phyloP scores from a whole-genome alignment of 2,888 invertebrate genomes.

The Anarsia innoxiella region DNA sequence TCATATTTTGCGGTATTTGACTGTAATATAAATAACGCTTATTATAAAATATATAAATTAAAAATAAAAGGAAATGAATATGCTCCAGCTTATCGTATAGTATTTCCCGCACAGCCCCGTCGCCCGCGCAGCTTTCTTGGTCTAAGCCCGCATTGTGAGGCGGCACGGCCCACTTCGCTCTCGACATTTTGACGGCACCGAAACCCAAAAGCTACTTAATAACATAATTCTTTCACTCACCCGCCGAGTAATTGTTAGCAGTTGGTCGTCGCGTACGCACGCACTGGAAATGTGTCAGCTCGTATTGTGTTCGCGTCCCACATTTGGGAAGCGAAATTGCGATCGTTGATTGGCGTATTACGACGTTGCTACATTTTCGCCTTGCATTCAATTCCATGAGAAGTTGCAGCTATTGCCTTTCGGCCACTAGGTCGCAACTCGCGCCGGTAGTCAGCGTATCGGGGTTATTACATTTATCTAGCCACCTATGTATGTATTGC shows the following conservation, averaged over 20 bases:
- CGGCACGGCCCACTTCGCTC: slow-evolving; percentile 55
- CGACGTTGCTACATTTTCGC: slow-evolving; percentile 67
- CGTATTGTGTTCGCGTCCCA: slow-evolving; percentile 59
- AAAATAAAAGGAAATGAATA: too few relatives aligned
- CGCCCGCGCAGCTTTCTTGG: too few relatives aligned
- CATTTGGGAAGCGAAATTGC: slow-evolving; percentile 64
- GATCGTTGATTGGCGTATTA: slow-evolving; percentile 64
- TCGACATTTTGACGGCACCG: slow-evolving; percentile 63
- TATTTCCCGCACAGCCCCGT: too few relatives aligned
- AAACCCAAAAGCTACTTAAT: slow-evolving; percentile 59
- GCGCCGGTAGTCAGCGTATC: too few relatives aligned
- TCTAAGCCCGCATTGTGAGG: not conserved
- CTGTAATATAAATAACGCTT: too few relatives aligned
- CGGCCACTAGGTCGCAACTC: slow-evolving; percentile 61
- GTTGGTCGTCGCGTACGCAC: slow-evolving; percentile 38
- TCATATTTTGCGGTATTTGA: too few relatives aligned
- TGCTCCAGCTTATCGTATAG: too few relatives aligned
- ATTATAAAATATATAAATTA: too few relatives aligned
- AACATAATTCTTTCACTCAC: slow-evolving; percentile 50
- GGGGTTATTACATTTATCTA: slow-evolving; percentile 20
- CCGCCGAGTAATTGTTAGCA: slow-evolving; percentile 42
- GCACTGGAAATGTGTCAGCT: slow-evolving; percentile 40
- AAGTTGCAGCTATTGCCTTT: slow-evolving; percentile 58
- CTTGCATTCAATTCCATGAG: slow-evolving; percentile 69
- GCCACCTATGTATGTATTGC: slow-evolving; percentile 10